These are phyloP conservation scores for Coptotermes formosanus DNA, from an alignment of 1,140 invertebrate species.

Conservation along the genomic window DNA sequence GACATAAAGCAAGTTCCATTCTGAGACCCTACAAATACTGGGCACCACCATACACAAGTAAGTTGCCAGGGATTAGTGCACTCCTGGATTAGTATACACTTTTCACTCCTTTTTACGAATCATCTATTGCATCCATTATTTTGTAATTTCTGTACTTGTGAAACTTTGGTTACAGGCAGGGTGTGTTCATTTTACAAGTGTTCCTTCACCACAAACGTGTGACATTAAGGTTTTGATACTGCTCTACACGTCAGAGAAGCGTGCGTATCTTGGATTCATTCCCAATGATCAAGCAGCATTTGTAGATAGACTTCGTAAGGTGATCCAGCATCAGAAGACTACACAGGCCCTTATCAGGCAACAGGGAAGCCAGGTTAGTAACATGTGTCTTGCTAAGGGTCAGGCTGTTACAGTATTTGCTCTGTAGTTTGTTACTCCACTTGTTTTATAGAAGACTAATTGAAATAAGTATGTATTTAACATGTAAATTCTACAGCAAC, in stretches of 20 bases:
- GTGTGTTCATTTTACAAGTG: slow-evolving; percentile 80
- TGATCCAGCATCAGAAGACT: slow-evolving; percentile 77
- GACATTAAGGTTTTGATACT: slow-evolving; percentile 92
- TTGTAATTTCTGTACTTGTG: not conserved
- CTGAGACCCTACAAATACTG: no score
- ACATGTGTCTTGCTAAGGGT: not conserved
- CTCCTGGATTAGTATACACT: no score
- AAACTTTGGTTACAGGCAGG: slow-evolving; percentile 66
- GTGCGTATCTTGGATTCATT: slow-evolving; percentile 90
- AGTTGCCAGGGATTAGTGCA: no score
- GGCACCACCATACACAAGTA: no score
- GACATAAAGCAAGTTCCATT: no score
- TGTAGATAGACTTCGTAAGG: slow-evolving; percentile 74
- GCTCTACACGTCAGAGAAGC: slow-evolving; percentile 86
- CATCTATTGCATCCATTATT: no score
- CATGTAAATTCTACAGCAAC: no score
- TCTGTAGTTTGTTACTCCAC: no score
- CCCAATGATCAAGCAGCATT: slow-evolving; percentile 89
- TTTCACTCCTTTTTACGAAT: no score
- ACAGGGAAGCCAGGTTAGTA: slow-evolving; percentile 39
- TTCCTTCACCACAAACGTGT: slow-evolving; percentile 61
- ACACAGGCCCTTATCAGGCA: slow-evolving; percentile 37
- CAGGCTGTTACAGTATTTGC: no score
- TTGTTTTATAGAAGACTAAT: no score
- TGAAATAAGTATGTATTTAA: no score